Base-by-base conservation (phyloP, 2,113 vertebrate genomes). In the Gallinago paraguaiae region DNA sequence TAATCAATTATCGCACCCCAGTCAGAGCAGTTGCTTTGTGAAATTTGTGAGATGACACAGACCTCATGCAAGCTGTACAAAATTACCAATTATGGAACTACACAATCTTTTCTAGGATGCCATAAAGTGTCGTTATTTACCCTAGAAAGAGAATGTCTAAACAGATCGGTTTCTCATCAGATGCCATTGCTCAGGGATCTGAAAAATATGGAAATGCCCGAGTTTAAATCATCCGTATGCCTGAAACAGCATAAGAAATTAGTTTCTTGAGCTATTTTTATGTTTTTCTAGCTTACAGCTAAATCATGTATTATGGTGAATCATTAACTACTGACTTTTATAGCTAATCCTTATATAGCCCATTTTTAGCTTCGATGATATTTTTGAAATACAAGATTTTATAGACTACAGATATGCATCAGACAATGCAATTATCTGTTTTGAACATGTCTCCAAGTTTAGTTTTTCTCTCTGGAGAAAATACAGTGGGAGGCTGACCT, bases 261-360 rank as follows among this genome's bases (percentile, higher is more conserved):
- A 94, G 87, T 91, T 92, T 93, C 57, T 83, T 92, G 78, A 95
- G 56, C 60, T 96, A 92, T 96, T 96, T 91, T 96, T 94, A 96
- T 83, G 86, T 96, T 97, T 95, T 94, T 90, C 76, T 95, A 95
- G 33, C 77, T 96, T 89, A 51, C 80, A 95, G 80, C 93, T 95
- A 95, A 96, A 91, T 93, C 82, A 76, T 79, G 48, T 80, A 94
- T 95, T 94, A 68, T 95, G 67, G 82, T 90, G 93, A 96, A 96
- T 94, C 95, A 80, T 96, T 93, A 96, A 85, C 80, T 94, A 64
- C 95, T 83, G 93, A 89, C 79, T 92, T 96, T 96, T 92, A 94
- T 93, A 94, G 68, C 41, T 95, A 94, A 95, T 94, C 63, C 82
- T 94, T 94, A 92, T 37, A 89, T 51, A 90, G 30, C n/a, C 72